Evolutionary conservation across 2,797 vertebrate genomes (phyloP), one percentile per base, ranked within the genome.

Genomic region (Atherinosoma microstoma): DNA sequence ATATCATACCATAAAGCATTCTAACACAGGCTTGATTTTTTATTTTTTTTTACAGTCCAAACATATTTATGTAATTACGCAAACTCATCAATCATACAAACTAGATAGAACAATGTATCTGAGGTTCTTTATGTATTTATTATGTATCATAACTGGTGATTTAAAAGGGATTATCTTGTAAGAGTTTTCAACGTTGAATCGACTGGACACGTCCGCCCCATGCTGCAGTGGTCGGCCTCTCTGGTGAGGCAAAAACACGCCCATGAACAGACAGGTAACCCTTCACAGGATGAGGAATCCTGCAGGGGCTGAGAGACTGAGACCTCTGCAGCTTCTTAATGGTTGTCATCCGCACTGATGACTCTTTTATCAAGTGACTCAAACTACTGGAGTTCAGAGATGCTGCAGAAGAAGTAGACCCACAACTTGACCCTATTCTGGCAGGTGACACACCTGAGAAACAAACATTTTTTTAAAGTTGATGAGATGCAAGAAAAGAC

Each of bases 251-350:
- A 60, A 89, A 89, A 30, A 91, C 67, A 1, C 81, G 82, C 5
- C 87, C 70, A 0, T 60, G 65, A 58, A 51, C 56, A n/a, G 88
- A 64, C 63, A 87, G 66, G 73, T 73, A 74, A 53, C 67, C 79
- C 22, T 72, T 83, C 4, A 85, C 70, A 22, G 82, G 65, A 35
- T 83, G 79, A 54, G 87, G 77, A 45, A 88, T 86, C 84, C 91
- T 88, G 76, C 86, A 70, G 63, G 92, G 93, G 70, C 93, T 93
- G 51, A 87, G 80, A 20, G 93, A 93, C 69, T 92, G 91, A 62
- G 89, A 90, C 76, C 92, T 91, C 71, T 88, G 87, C 65, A 83
- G 72, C 11, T 49, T 85, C 65, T 81, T 89, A 42, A 84, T 40
- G 1, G 79, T 82, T 2, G 64, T 8, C 0, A 67, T 27, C n/a